phyloP scores from a whole-genome alignment of 2,797 vertebrate genomes.

The Pogoniulus pusillus region DNA sequence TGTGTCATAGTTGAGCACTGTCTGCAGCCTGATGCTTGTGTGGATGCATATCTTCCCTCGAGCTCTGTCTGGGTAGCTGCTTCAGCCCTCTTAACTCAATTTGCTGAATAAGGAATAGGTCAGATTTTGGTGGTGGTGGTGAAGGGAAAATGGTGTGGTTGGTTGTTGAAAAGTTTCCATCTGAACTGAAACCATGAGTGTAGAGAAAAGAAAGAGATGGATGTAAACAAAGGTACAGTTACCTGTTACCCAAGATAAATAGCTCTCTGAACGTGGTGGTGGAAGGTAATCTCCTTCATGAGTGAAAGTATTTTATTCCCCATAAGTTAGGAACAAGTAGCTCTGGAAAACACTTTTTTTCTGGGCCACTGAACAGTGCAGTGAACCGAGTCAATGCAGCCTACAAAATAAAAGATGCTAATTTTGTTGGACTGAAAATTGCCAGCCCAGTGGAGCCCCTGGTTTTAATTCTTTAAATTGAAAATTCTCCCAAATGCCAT shows the following conservation, averaged over 20 bases:
- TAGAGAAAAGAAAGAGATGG: not conserved
- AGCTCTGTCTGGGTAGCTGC: no score
- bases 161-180: not conserved
- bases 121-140: not conserved
- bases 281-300: not conserved
- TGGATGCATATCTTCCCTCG: no score
- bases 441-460: not conserved
- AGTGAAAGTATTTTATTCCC: not conserved
- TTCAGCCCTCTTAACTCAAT: not conserved
- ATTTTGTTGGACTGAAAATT: not conserved
- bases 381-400: not conserved
- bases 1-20: no score
- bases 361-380: not conserved
- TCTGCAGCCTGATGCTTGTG: no score
- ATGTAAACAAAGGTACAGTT: not conserved
- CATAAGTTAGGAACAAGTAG: not conserved
- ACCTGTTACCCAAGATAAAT: not conserved
- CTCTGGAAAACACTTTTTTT: not conserved
- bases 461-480: not conserved
- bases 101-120: not conserved
- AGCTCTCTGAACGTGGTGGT: not conserved
- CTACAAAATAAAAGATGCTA: not conserved
- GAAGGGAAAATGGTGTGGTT: not conserved
- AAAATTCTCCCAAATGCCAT: not conserved
- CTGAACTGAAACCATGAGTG: not conserved